These are phyloP conservation scores for Syngnathoides biaculeatus DNA, from an alignment of 2,113 vertebrate genomes.

Conservation along the genomic window DNA sequence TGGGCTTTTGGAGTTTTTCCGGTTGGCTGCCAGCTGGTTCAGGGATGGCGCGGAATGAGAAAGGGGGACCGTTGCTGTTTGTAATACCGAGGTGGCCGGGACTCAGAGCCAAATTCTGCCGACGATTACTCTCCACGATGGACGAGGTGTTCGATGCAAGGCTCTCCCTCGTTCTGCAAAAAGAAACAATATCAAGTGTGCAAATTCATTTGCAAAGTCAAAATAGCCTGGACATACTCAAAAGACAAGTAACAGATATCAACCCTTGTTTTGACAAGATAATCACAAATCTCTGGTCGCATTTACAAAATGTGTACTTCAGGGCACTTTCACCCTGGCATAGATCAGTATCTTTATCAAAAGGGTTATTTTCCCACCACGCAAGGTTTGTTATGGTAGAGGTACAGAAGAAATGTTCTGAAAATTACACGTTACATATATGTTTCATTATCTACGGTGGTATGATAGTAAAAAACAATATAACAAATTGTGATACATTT, in stretches of 20 bases:
- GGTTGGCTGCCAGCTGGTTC: slow-evolving; percentile 82
- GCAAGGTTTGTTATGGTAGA: no score
- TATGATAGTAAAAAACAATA: no score
- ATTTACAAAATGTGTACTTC: no score
- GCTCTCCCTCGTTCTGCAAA: slow-evolving; percentile 90
- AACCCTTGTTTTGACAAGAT: no score
- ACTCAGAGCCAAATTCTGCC: slow-evolving; percentile 91
- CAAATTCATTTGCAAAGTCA: not conserved
- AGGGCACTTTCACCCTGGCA: no score
- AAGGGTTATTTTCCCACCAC: no score
- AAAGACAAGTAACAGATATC: not conserved
- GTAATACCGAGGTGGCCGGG: slow-evolving; percentile 85
- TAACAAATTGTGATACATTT: no score
- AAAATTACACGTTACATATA: no score
- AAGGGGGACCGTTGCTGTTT: slow-evolving; percentile 73
- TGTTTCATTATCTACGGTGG: no score
- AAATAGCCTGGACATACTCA: not conserved
- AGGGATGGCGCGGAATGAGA: slow-evolving; percentile 84
- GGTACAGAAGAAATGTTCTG: no score
- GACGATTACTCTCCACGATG: slow-evolving; percentile 94
- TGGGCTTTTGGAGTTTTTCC: slow-evolving; percentile 94
- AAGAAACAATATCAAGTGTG: slow-evolving; percentile 1
- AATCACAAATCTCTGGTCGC: no score
- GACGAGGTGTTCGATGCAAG: slow-evolving; percentile 98
- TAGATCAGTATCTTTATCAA: no score